A percentile compares a stretch with the other conserved stretches of the same genome.
These are phyloP conservation scores for Saturnia japonica DNA, from an alignment of 2,888 invertebrate species.

Conservation along the genomic window DNA sequence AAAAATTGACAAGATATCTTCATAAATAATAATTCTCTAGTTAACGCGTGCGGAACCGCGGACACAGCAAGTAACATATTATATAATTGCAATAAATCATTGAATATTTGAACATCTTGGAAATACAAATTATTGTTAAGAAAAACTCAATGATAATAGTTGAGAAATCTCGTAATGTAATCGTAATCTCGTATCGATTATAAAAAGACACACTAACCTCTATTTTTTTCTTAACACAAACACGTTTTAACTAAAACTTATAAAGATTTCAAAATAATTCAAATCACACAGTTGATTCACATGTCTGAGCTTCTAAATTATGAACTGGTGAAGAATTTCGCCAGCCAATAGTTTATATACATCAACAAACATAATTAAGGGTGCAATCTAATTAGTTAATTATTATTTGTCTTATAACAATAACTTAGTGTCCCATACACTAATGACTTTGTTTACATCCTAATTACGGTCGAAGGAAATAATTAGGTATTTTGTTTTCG, in stretches of 20 bases:
- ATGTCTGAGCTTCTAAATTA: not conserved
- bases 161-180: not conserved
- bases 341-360: conserved; percentile 28
- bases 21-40: no score
- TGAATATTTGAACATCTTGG: no score
- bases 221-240: not conserved
- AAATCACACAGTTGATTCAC: not conserved
- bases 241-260: not conserved
- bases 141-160: no score
- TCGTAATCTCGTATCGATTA: no score
- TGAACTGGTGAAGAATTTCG: conserved; percentile 15
- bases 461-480: not conserved
- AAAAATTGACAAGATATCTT: no score
- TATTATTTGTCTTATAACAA: conserved; percentile 18
- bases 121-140: no score
- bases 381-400: conserved; percentile 14
- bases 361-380: conserved; percentile 24
- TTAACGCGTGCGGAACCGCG: no score
- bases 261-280: not conserved
- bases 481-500: conserved; percentile 12
- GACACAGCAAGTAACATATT: no score
- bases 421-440: not conserved
- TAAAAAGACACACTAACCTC: not conserved
- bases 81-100: no score
- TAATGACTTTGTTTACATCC: not conserved